Conservation (phyloP, 2,888 invertebrate genomes). For the Scaptomyza cyrtandrae region DNA sequence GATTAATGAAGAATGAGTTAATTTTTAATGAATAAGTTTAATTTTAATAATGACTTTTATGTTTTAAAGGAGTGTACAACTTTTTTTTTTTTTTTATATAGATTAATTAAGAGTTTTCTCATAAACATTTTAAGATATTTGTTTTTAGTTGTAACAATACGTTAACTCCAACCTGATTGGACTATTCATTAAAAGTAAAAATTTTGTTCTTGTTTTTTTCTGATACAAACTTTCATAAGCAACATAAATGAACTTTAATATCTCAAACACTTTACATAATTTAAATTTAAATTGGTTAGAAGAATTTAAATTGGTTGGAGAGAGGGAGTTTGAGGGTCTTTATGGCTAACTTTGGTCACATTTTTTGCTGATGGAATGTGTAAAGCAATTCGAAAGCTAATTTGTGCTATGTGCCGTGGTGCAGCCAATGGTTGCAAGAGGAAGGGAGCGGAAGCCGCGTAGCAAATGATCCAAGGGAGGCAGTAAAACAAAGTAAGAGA, state of each 20-base stretch:
- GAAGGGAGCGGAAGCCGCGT: not conserved
- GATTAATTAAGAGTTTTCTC: no score
- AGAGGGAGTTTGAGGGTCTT: not conserved
- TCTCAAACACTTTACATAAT: not conserved
- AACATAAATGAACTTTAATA: no score
- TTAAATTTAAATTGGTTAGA: not conserved
- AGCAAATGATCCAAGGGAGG: slow-evolving; percentile 3
- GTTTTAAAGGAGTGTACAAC: no score
- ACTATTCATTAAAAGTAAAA: no score
- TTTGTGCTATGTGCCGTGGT: slow-evolving; percentile 64
- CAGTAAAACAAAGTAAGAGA: not conserved
- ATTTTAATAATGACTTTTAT: no score
- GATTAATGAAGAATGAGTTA: not conserved
- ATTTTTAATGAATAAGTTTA: no score
- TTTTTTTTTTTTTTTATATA: no score
- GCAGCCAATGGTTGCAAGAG: slow-evolving; percentile 20
- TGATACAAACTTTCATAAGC: not conserved
- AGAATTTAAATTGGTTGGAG: not conserved
- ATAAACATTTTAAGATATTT: no score
- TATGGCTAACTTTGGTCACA: slow-evolving; percentile 12
- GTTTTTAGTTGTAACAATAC: no score
- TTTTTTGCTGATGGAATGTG: slow-evolving; percentile 58
- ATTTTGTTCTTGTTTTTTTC: not conserved
- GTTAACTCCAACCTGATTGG: no score
- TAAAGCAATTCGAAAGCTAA: slow-evolving; percentile 77